These are phyloP conservation scores for Heliconius himera DNA, from an alignment of 1,140 invertebrate genomes.

Conservation along the genomic window DNA sequence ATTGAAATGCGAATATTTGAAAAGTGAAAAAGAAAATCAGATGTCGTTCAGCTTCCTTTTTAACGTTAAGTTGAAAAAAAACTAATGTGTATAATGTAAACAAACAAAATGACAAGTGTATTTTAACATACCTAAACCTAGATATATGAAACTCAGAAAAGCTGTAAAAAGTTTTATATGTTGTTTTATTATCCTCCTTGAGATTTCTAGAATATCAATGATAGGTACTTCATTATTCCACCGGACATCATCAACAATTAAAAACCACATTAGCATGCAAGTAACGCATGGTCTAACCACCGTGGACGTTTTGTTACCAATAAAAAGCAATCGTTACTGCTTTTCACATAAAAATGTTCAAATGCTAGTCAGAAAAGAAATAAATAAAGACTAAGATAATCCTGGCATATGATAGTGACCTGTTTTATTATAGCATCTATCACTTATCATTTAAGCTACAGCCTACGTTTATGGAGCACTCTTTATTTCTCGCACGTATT, in stretches of 20 bases:
- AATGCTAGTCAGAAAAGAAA: slow-evolving; percentile 58
- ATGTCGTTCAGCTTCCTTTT: no score
- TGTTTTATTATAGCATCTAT: slow-evolving; percentile 62
- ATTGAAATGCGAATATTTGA: no score
- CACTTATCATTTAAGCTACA: slow-evolving; percentile 47
- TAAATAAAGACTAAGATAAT: slow-evolving; percentile 59
- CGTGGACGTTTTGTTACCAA: slow-evolving; percentile 66
- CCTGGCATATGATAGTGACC: slow-evolving; percentile 52
- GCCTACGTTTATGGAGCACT: no score
- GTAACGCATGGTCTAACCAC: slow-evolving; percentile 42
- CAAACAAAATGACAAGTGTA: not conserved
- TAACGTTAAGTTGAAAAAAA: no score
- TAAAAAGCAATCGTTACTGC: slow-evolving; percentile 68
- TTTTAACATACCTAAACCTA: not conserved
- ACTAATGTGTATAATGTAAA: not conserved
- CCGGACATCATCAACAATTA: slow-evolving; percentile 63
- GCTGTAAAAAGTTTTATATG: slow-evolving; percentile 26
- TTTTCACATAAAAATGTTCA: slow-evolving; percentile 56
- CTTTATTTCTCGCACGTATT: slow-evolving; percentile 14
- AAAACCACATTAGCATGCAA: slow-evolving; percentile 72
- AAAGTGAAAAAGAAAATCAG: no score
- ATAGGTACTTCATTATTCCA: slow-evolving; percentile 59
- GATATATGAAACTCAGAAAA: slow-evolving; percentile 8
- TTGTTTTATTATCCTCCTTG: slow-evolving; percentile 47
- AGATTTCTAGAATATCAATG: slow-evolving; percentile 61